phyloP scores from a whole-genome alignment of 2,888 invertebrate species.

The Oscheius onirici region DNA sequence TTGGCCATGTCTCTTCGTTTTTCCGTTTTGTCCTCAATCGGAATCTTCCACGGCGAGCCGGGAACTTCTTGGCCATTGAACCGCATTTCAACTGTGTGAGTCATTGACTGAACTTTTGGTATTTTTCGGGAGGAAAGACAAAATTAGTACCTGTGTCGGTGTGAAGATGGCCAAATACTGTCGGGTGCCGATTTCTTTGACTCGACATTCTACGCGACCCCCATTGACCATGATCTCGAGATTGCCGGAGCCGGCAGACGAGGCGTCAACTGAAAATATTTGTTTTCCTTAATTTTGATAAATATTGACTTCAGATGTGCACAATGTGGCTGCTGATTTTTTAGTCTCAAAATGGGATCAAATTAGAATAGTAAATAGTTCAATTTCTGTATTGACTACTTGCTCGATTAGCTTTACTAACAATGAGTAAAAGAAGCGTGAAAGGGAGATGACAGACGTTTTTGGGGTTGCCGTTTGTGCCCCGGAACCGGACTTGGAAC shows the following conservation, averaged over 20 bases:
- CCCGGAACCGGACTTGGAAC: constrained; percentile 19
- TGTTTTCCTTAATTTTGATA: too few species aligned
- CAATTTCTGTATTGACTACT: too few species aligned
- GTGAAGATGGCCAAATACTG: constrained; percentile 87
- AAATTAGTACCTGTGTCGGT: constrained; percentile 79
- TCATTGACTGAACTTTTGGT: constrained; percentile 78
- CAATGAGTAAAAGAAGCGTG: constrained; percentile 16
- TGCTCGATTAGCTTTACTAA: too few species aligned
- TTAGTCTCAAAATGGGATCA: too few species aligned
- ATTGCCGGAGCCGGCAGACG: constrained; percentile 93
- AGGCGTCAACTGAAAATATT: constrained; percentile 84
- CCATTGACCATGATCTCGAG: constrained; percentile 94
- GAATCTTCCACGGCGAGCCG: constrained; percentile 54
- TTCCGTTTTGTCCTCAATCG: constrained; percentile 49
- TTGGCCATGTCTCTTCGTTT: constrained; percentile 50
- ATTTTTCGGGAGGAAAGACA: too few species aligned
- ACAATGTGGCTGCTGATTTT: too few species aligned
- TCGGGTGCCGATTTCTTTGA: constrained; percentile 87
- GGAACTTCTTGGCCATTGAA: constrained; percentile 79
- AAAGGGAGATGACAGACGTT: not conserved
- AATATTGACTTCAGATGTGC: too few species aligned
- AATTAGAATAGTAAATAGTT: too few species aligned
- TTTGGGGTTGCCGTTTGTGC: not conserved
- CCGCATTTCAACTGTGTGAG: constrained; percentile 89
- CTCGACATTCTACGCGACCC: constrained; percentile 89